These are phyloP conservation scores for Argynnis bischoffii DNA, from an alignment of 2,888 invertebrate species.

Conservation along the genomic window DNA sequence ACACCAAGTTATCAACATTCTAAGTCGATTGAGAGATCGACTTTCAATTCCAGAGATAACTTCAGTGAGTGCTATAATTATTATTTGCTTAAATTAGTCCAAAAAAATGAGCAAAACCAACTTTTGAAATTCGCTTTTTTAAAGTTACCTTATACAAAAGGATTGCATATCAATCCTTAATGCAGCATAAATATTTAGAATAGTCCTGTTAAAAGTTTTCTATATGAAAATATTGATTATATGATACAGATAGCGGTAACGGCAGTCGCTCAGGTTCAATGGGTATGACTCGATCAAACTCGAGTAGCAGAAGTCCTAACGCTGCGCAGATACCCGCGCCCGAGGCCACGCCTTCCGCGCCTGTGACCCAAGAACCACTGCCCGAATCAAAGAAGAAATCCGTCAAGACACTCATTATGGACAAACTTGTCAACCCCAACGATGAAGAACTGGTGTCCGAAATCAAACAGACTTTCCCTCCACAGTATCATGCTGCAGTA, in stretches of 20 bases:
- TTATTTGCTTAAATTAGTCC: background rate
- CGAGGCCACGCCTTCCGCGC: constrained; percentile 31
- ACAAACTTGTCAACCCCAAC: constrained; percentile 59
- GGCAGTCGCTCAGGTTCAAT: constrained; percentile 64
- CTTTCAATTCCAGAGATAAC: constrained; percentile 71
- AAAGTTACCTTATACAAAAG: too few relatives aligned
- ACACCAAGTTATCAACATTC: constrained; percentile 62
- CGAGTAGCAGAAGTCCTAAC: constrained; percentile 56
- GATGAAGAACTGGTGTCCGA: constrained; percentile 61
- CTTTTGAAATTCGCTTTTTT: too few relatives aligned
- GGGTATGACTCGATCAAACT: constrained; percentile 58
- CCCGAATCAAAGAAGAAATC: constrained; percentile 60
- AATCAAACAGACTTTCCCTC: constrained; percentile 56
- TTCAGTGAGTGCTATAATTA: constrained; percentile 58
- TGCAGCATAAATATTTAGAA: background rate
- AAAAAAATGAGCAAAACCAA: too few relatives aligned
- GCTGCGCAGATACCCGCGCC: constrained; percentile 45
- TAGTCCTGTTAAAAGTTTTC: background rate
- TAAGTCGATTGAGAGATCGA: constrained; percentile 77
- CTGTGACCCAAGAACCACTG: constrained; percentile 59
- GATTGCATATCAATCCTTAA: background rate
- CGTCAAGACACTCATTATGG: constrained; percentile 61
- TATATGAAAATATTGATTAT: background rate
- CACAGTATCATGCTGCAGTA: constrained; percentile 64
- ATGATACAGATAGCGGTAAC: constrained; percentile 46